These are phyloP conservation scores for Dendroctonus valens DNA, from an alignment of 1,140 invertebrate genomes.

Conservation along the genomic window DNA sequence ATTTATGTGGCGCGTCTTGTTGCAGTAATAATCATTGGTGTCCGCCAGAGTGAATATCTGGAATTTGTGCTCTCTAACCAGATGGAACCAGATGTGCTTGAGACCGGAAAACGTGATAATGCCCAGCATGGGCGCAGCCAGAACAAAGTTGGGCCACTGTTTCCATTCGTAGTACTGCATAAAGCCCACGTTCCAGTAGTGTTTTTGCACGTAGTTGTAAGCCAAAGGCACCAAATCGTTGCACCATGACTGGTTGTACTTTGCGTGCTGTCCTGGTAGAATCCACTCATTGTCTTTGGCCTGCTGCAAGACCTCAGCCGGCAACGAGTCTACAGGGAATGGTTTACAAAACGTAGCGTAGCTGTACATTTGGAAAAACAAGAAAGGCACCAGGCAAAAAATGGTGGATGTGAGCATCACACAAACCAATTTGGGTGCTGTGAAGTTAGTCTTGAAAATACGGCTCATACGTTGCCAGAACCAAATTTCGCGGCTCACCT, in stretches of 20 bases:
- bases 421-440: conserved; percentile 11
- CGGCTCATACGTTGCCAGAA: background rate
- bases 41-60: conserved; percentile 34
- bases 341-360: conserved; percentile 63
- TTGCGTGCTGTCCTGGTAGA: conserved; percentile 47
- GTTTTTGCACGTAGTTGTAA: conserved; percentile 83
- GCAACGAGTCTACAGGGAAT: conserved; percentile 52
- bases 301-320: conserved; percentile 61
- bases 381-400: conserved; percentile 63
- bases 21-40: conserved; percentile 23
- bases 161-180: conserved; percentile 85
- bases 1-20: conserved; percentile 49
- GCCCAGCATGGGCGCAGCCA: conserved; percentile 77
- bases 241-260: conserved; percentile 70
- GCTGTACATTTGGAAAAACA: conserved; percentile 70
- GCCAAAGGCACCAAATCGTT: conserved; percentile 69
- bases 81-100: conserved; percentile 19
- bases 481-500: background rate
- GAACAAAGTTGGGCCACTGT: conserved; percentile 91
- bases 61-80: conserved; percentile 4
- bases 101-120: conserved; percentile 54
- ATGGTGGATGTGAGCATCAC: conserved; percentile 38
- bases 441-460: no score
- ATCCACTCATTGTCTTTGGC: conserved; percentile 56
- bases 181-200: conserved; percentile 94